A percentile compares a stretch with the other conserved stretches of the same genome.
phyloP scores from a whole-genome alignment of 2,888 invertebrate genomes.

The Hyposoter dolosus region DNA sequence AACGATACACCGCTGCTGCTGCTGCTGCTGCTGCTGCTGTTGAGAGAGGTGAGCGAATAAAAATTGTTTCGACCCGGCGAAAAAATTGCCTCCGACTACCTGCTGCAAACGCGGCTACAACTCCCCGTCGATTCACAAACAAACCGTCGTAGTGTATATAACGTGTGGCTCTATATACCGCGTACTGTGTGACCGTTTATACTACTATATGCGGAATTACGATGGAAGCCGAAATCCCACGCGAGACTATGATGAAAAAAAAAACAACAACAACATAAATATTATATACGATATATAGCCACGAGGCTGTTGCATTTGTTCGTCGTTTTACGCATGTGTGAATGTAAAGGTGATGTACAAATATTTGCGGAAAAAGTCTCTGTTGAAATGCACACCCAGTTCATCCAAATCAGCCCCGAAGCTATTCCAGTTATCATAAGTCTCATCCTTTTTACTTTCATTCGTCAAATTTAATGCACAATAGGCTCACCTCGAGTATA shows the following conservation, averaged over 20 bases:
- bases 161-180: neutral
- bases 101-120: conserved; percentile 49
- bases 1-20: conserved; percentile 60
- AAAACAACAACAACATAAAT: conserved; percentile 43
- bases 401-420: conserved; percentile 48
- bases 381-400: conserved; percentile 41
- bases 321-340: conserved; percentile 4
- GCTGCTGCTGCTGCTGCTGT: conserved; percentile 56
- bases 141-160: conserved; percentile 51
- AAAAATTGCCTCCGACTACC: conserved; percentile 69
- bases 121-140: conserved; percentile 62
- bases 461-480: conserved; percentile 29
- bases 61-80: conserved; percentile 69
- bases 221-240: conserved; percentile 48
- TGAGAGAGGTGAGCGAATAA: conserved; percentile 65
- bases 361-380: neutral
- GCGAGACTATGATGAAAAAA: conserved; percentile 30
- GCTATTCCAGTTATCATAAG: conserved; percentile 22
- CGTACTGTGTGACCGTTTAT: conserved; percentile 47
- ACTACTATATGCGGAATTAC: conserved; percentile 52
- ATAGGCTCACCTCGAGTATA: neutral
- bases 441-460: conserved; percentile 24
- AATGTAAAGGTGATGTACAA: neutral
- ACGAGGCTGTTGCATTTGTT: conserved; percentile 15
- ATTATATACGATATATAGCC: conserved; percentile 29